These are phyloP conservation scores for Isoperla grammatica DNA, from an alignment of 2,888 invertebrate species.

Conservation along the genomic window DNA sequence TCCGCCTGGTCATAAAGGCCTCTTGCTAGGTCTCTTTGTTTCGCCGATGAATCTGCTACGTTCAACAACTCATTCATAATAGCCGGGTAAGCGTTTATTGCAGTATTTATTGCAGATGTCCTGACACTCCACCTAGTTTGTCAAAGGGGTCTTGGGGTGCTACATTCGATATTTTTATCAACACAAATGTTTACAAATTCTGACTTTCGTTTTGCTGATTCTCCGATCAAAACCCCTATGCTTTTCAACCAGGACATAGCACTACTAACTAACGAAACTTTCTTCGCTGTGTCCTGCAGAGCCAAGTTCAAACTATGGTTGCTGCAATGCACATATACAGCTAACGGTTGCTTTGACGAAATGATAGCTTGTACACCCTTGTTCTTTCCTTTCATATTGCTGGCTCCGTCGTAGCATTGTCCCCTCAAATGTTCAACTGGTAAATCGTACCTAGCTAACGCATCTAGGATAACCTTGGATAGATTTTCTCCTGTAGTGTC, in stretches of 20 bases:
- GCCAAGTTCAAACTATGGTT: not conserved
- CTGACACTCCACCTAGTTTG: constrained; percentile 19
- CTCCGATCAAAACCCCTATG: constrained; percentile 13
- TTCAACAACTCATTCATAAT: constrained; percentile 9
- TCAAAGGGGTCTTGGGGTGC: constrained; percentile 16
- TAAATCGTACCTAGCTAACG: not conserved
- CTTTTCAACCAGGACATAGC: not conserved
- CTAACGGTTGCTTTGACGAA: not conserved
- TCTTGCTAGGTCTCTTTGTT: constrained; percentile 3
- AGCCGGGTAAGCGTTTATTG: not conserved
- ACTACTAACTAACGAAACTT: no score
- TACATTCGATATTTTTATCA: not conserved
- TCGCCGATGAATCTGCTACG: not conserved
- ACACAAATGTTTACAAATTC: constrained; percentile 2
- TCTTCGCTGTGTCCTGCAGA: constrained; percentile 3
- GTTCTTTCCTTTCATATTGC: constrained; percentile 11
- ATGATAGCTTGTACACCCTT: constrained; percentile 9
- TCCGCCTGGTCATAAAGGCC: constrained; percentile 8
- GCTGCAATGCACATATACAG: constrained; percentile 17
- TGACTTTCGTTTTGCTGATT: constrained; percentile 8
- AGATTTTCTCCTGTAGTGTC: not conserved
- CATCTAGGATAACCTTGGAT: constrained; percentile 2
- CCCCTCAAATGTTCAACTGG: not conserved
- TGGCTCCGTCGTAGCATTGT: constrained; percentile 11
- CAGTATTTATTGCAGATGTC: constrained; percentile 8